Percentiles rank a stretch among this genome's conserved stretches.
These are phyloP conservation scores for Solen grandis DNA, from an alignment of 1,140 invertebrate species.

Conservation along the genomic window DNA sequence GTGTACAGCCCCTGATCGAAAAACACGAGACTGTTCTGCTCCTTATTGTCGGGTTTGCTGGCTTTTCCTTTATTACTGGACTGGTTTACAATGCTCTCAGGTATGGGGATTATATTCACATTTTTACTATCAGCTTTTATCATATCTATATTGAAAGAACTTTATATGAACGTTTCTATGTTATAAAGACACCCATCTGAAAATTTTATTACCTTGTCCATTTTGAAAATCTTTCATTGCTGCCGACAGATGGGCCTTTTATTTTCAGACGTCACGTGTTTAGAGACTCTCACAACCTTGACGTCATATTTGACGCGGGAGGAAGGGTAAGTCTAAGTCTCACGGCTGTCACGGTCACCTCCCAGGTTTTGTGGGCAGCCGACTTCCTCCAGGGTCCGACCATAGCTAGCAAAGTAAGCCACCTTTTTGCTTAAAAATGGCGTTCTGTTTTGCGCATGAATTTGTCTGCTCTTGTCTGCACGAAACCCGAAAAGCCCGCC, in stretches of 20 bases:
- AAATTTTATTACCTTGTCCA: no score
- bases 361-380: slow-evolving; percentile 57
- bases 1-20: slow-evolving; percentile 6
- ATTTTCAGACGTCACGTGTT: no score
- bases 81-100: slow-evolving; percentile 48
- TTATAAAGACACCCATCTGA: no score
- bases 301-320: slow-evolving; percentile 77
- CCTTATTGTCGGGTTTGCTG: slow-evolving; percentile 58
- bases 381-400: slow-evolving; percentile 54
- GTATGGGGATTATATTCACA: no score
- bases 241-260: no score
- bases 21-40: slow-evolving; percentile 40
- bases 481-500: no score
- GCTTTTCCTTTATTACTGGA: slow-evolving; percentile 54
- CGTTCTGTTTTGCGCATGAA: no score
- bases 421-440: neutral
- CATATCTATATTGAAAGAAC: no score
- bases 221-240: no score
- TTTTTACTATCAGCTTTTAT: no score
- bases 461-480: no score
- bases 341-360: slow-evolving; percentile 55
- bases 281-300: slow-evolving; percentile 61
- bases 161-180: no score
- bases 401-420: slow-evolving; percentile 47
- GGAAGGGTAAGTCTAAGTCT: slow-evolving; percentile 60